Base-by-base conservation (phyloP, 2,888 invertebrate genomes). In the Marasmarcha lunaedactyla region DNA sequence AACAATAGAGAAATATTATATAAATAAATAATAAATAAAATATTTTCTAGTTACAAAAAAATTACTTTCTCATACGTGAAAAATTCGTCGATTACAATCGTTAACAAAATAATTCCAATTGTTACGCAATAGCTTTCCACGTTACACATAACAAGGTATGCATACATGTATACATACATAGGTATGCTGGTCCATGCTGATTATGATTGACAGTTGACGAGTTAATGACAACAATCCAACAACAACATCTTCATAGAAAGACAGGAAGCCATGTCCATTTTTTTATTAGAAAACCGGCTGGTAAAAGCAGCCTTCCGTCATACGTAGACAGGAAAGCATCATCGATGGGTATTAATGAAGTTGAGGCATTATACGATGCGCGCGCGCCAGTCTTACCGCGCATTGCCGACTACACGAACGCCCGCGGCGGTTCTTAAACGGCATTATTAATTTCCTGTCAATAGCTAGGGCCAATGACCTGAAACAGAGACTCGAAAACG, bases 301-400 rank as follows among this genome's bases (percentile, higher is more conserved):
- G 73, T 74, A 74, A 74, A 81, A 76, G 72, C 71, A 67, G 66
- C 68, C 76, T 81, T 79, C 78, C 78, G 78, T 74, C 78, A 71
- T 70, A 54, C 60, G 47, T 51, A 56, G 62, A 67, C 74, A 78
- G 78, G 78, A 73, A 79, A 77, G 76, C 69, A 77, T 68, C 68
- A 63, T 60, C 66, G 69, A 65, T 69, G 68, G 63, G 70, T 73
- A 72, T 70, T 79, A 79, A 79, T 77, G 74, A 73, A 71, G 64
- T 57, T 53, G 57, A 57, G 58, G 57, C 77, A 74, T 70, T 76
- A 66, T 60, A 54, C 57, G 56, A 49, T 11, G 36, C 10, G 14
- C 15, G 14, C 35, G 66, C 70, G 71, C 63, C 73, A 77, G 78
- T 79, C 56, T 58, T 56, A 57, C 66, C 76, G 78, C 72, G 77